Evolutionary conservation across 2,888 invertebrate species (phyloP), one percentile per base, ranked within the genome.

Genomic region (Leucophora obtusa): DNA sequence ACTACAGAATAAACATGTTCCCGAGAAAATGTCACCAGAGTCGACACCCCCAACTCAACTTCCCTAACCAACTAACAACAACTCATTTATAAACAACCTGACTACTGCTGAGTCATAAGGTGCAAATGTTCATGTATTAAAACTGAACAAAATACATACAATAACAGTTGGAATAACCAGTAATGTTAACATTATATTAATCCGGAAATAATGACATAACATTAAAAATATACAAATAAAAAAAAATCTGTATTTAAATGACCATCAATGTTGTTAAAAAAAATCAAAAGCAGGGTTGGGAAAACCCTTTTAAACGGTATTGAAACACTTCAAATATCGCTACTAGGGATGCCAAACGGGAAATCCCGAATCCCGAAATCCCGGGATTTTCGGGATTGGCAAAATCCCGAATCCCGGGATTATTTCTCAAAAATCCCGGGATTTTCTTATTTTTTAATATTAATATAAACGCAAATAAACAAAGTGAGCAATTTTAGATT

Each of bases 121-220:
- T 75, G 66, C 60, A 75, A 75, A 71, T 79, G 53, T 38, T 54
- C 35, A 69, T 50, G 69, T 62, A 69, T 70, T 70, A 56, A 50
- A 62, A 35, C 5, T 59, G 28, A 33, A 38, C 17, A 17, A 47
- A 54, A 50, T 21, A 53, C 6, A 17, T 8, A 17, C 15, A 11
- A 15, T 53, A 18, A 74, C 28, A 17, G 24, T 38, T 35, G 63
- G 33, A 38, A 62, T 53, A n/a, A 18, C 35, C 17, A 54, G 58
- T 63, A 21, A 18, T 70, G 54, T 17, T 35, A 63, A 62, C 62
- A 51, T 17, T 59, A 62, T 56, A 53, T 59, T 53, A 17, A 60
- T 68, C 7, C 60, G 59, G 24, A 78, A 51, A 77, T 54, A 71
- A 66, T 66, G 77, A 66, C 66, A 77, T 53, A 54, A 71, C 54